Percentiles rank a stretch among this genome's conserved stretches.
phyloP scores from a whole-genome alignment of 1,140 invertebrate genomes.

The Epicauta chinensis region DNA sequence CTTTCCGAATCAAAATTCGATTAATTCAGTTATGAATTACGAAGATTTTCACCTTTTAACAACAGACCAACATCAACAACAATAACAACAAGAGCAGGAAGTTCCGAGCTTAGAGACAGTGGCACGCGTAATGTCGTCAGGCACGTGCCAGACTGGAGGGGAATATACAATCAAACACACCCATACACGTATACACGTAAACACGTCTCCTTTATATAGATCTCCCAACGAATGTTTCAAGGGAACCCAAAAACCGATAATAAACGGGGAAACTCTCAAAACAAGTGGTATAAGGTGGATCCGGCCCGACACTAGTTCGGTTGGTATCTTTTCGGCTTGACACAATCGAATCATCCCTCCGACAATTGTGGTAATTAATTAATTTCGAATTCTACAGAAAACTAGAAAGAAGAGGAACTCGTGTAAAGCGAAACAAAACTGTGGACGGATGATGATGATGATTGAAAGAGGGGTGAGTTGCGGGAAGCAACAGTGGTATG shows the following conservation, averaged over 20 bases:
- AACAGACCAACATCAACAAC: not conserved
- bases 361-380: conserved; percentile 5
- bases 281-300: too few species aligned
- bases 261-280: not conserved
- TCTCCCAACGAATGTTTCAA: conserved; percentile 1
- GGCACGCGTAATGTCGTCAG: conserved; percentile 14
- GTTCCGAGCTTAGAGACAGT: conserved; percentile 12
- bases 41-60: too few species aligned
- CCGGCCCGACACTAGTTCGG: too few species aligned
- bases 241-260: not conserved
- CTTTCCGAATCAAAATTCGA: too few species aligned
- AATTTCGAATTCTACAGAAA: not conserved
- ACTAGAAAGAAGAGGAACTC: too few species aligned
- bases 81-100: not conserved
- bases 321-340: not conserved
- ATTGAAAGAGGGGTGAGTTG: not conserved
- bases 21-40: too few species aligned
- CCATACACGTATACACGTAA: too few species aligned
- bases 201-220: not conserved
- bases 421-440: not conserved
- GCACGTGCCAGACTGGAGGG: conserved; percentile 4
- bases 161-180: not conserved
- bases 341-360: conserved; percentile 6
- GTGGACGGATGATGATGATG: not conserved
- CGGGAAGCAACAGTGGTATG: conserved; percentile 2